Evolutionary conservation across 2,797 vertebrate species (phyloP).

Genomic region (Cynopterus sphinx): DNA sequence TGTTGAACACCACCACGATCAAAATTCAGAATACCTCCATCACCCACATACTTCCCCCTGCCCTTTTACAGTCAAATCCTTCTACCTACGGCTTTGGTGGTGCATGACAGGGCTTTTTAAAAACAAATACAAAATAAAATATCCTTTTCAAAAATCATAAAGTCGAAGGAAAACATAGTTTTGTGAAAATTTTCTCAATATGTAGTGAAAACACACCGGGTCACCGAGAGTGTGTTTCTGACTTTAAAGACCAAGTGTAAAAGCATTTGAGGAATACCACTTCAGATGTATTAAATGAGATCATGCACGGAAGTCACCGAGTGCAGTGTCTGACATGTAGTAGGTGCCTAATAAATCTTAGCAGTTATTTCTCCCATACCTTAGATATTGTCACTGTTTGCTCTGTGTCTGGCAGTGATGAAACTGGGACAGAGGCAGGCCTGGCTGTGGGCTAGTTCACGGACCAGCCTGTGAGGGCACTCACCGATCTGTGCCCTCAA

Average conservation of each 20-base stretch:
- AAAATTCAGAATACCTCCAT: not conserved
- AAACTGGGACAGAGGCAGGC: not conserved
- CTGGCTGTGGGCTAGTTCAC: not conserved
- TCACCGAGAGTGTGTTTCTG: not conserved
- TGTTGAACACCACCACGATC: not conserved
- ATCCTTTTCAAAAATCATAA: not conserved
- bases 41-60: not conserved
- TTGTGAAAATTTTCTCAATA: not conserved
- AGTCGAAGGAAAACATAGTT: not conserved
- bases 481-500: not conserved
- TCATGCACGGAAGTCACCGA: not conserved
- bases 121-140: not conserved
- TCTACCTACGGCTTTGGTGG: not conserved
- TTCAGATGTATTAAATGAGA: not conserved
- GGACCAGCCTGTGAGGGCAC: not conserved
- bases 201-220: not conserved
- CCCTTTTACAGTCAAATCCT: not conserved
- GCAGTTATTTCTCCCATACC: not conserved
- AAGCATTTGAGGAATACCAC: not conserved
- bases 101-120: not conserved
- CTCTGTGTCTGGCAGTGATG: not conserved
- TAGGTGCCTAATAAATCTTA: slow-evolving; percentile 2
- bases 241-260: not conserved
- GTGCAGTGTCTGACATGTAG: not conserved
- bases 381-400: not conserved